These are phyloP conservation scores for Disparrhopalites patrizii DNA, from an alignment of 2,888 invertebrate species.

Conservation along the genomic window DNA sequence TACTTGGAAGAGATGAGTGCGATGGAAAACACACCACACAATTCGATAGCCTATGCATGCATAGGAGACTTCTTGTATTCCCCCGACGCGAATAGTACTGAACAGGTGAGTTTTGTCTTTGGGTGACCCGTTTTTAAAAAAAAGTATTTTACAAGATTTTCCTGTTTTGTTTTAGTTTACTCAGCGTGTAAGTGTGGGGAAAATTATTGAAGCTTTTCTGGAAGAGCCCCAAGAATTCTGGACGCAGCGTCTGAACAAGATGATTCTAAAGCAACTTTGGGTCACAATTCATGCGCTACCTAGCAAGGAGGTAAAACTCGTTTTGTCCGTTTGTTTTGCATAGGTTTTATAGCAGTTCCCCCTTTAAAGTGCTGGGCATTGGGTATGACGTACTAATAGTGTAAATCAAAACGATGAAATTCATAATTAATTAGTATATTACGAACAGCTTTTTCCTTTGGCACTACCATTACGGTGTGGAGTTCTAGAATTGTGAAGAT, in stretches of 20 bases:
- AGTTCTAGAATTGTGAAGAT: no score
- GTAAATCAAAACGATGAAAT: no score
- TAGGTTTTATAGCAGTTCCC: background rate
- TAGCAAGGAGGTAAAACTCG: conserved; percentile 36
- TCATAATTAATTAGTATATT: no score
- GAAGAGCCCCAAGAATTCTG: conserved; percentile 38
- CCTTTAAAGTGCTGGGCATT: background rate
- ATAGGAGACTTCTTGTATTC: conserved; percentile 83
- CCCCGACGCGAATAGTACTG: conserved; percentile 60
- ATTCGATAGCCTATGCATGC: conserved; percentile 68
- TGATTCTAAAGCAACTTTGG: conserved; percentile 43
- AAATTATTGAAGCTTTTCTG: conserved; percentile 38
- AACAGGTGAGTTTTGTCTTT: background rate
- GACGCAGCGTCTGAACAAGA: conserved; percentile 36
- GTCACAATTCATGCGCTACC: conserved; percentile 39
- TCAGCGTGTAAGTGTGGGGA: conserved; percentile 40
- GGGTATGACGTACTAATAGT: no score
- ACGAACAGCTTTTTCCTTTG: conserved; percentile 1
- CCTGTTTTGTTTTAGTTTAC: conserved; percentile 33
- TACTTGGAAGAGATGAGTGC: conserved; percentile 65
- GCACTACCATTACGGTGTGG: no score
- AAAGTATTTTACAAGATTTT: no score
- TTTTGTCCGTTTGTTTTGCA: no score
- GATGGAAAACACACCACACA: conserved; percentile 73
- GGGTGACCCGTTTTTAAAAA: no score